Percentiles rank a stretch among this genome's conserved stretches.
Conservation (phyloP, 1,140 invertebrate genomes). For the Drosophila varians region DNA sequence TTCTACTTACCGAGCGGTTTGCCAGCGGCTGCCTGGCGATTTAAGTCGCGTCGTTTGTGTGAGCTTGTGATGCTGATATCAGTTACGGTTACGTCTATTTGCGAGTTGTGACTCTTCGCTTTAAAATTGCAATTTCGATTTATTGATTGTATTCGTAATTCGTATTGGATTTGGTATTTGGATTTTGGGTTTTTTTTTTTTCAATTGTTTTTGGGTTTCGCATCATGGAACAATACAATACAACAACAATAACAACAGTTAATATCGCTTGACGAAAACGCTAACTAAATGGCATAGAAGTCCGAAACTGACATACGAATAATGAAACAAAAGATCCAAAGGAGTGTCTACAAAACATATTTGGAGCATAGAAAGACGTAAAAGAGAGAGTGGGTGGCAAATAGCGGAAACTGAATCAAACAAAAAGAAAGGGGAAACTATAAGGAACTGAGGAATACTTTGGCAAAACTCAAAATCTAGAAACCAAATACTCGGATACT, state of each 20-base stretch:
- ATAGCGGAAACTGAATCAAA: conserved; percentile 24
- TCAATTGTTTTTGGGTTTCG: conserved; percentile 32
- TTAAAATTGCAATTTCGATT: conserved; percentile 76
- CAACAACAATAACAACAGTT: conserved; percentile 83
- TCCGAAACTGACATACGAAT: conserved; percentile 26
- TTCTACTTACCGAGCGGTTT: conserved; percentile 57
- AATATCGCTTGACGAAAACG: conserved; percentile 67
- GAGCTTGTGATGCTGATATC: conserved; percentile 58
- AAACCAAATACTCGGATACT: conserved; percentile 37
- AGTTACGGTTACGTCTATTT: conserved; percentile 70
- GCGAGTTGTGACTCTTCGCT: conserved; percentile 76
- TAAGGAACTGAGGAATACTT: not conserved
- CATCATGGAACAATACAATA: conserved; percentile 82
- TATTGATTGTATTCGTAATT: conserved; percentile 48
- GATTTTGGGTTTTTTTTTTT: conserved; percentile 17
- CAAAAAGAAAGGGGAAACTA: conserved; percentile 1
- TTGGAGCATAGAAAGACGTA: conserved; percentile 17
- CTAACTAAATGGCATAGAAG: conserved; percentile 60
- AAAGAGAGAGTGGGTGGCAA: not conserved
- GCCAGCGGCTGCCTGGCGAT: conserved; percentile 21
- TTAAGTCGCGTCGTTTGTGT: conserved; percentile 31
- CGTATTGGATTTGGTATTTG: conserved; percentile 20
- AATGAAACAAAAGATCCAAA: conserved; percentile 16
- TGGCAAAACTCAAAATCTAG: conserved; percentile 19
- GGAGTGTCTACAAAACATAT: conserved; percentile 47